Percentiles rank a stretch among this genome's conserved stretches.
These are phyloP conservation scores for Dendrocopos noguchii DNA, from an alignment of 2,113 vertebrate genomes.

Conservation along the genomic window DNA sequence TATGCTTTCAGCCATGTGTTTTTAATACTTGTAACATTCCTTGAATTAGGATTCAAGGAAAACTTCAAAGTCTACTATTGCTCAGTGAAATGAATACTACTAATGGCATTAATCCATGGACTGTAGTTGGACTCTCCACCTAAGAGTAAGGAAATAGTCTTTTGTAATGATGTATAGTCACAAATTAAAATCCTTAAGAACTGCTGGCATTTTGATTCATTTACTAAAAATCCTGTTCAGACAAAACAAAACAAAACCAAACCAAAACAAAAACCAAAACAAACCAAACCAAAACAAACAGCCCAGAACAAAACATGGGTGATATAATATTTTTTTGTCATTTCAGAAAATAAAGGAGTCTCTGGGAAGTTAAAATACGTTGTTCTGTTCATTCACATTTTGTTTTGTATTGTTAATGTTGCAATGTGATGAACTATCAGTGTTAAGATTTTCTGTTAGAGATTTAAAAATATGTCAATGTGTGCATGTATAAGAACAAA, in stretches of 20 bases:
- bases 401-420: neutral
- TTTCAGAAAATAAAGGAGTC: neutral
- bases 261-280: neutral
- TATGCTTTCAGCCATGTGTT: neutral
- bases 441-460: neutral
- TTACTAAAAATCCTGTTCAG: neutral
- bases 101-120: neutral
- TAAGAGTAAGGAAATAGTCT: neutral
- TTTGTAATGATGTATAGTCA: neutral
- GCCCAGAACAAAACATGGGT: neutral
- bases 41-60: conserved; percentile 21
- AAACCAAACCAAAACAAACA: too few species aligned
- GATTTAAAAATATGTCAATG: neutral
- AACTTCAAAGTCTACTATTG: conserved; percentile 20
- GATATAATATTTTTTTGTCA: neutral
- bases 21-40: conserved; percentile 38
- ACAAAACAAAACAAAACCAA: neutral
- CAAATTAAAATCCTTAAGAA: neutral
- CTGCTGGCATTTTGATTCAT: neutral
- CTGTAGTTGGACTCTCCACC: neutral
- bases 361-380: neutral
- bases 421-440: neutral
- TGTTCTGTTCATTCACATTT: neutral
- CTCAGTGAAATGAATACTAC: conserved; percentile 13
- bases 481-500: neutral